Evolutionary conservation across 2,113 vertebrate species (phyloP).

Genomic region (Neodontobutis hainanensis): DNA sequence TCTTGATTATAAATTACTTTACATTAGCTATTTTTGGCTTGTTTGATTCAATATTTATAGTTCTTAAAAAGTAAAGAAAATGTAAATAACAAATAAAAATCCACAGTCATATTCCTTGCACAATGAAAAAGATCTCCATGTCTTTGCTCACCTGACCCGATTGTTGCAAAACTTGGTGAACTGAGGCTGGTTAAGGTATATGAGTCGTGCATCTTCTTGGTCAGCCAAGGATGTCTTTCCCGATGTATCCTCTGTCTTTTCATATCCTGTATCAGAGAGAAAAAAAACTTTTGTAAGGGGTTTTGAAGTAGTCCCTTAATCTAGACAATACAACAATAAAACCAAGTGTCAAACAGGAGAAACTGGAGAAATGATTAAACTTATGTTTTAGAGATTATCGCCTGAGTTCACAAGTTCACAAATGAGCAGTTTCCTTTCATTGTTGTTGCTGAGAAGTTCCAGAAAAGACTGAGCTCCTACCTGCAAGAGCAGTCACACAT

Average conservation of each 20-base stretch:
- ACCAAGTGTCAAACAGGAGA: too few species aligned
- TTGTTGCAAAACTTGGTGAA: slow-evolving; percentile 96
- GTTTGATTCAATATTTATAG: background rate
- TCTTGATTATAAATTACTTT: too few species aligned
- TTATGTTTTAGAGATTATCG: background rate
- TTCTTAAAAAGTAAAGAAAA: background rate
- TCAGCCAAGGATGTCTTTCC: slow-evolving; percentile 96
- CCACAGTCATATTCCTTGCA: too few species aligned
- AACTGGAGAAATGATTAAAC: too few species aligned
- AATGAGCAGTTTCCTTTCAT: background rate
- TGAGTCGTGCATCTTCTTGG: slow-evolving; percentile 91
- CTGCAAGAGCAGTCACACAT: background rate
- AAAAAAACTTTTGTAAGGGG: slow-evolving; percentile 27
- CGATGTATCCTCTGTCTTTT: slow-evolving; percentile 92
- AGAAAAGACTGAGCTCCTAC: slow-evolving; percentile 23
- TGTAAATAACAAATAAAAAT: too few species aligned
- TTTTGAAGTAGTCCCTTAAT: slow-evolving; percentile 31
- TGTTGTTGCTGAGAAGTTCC: slow-evolving; percentile 27
- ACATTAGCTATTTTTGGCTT: too few species aligned
- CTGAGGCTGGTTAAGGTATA: slow-evolving; percentile 95
- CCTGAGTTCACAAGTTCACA: background rate
- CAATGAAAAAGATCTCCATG: background rate
- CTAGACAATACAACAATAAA: slow-evolving; percentile 5
- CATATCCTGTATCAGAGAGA: slow-evolving; percentile 85
- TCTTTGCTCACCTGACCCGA: slow-evolving; percentile 87